Base-by-base conservation (phyloP, 2,113 vertebrate genomes). In the Melanerpes formicivorus region DNA sequence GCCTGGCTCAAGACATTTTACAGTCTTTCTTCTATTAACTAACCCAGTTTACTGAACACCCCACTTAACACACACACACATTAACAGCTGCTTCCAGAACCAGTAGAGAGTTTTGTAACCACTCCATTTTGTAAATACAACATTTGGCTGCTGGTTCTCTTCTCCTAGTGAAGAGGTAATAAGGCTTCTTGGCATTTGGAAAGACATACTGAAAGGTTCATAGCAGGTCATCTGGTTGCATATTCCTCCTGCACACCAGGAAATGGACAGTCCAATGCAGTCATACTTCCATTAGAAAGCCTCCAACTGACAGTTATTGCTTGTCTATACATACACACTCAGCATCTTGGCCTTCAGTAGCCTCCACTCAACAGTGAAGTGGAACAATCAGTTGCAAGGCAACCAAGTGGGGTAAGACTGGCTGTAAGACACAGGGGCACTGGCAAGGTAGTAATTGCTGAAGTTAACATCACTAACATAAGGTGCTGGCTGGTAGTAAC, bases 401-500 rank as follows among this genome's bases (percentile, higher is more conserved):
- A 99, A 97, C 99, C 99, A 99, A 30, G 99, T 99, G 15, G 99
- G 98, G 97, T 99, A 99, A 60, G 98, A 98, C 94, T 99, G 98
- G 97, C 98, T 98, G 95, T 98, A 98, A 12, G 97, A 94, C 18
- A 98, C 94, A 2, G 98, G 96, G 65, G 96, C 87, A 12, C 95
- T 97, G 7, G 99, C 98, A 84, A 99, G 97, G 22, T 99, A 99
- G 97, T 99, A 99, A 98, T 99, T 99, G 98, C 98, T 99, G 98
- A 99, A 99, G 98, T 99, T 99, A 76, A 97, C 98, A 48, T 99
- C 99, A 4, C 98, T 98, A 91, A 99, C 98, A 0, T 99, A 99
- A 2, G 99, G 99, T 14, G 99, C 99, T 5, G 99, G 99, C 97
- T 99, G 99, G 94, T 99, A 99, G 92, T 99, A 99, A 75, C 99